A percentile compares a stretch with the other conserved stretches of the same genome.
phyloP scores from a whole-genome alignment of 2,888 invertebrate genomes.

The Ochropacha duplaris region DNA sequence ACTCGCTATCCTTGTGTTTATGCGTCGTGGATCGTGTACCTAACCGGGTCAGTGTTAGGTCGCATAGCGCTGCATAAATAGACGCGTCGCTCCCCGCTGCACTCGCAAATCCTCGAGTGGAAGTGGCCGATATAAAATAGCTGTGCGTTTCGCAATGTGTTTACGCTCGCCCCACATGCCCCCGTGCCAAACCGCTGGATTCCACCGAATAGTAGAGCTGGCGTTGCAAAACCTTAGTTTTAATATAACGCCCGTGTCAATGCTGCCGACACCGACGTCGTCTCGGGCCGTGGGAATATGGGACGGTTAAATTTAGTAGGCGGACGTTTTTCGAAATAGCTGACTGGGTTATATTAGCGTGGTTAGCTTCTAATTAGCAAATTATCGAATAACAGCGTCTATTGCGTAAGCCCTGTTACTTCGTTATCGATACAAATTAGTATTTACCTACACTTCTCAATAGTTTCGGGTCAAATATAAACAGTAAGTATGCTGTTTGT shows the following conservation, averaged over 20 bases:
- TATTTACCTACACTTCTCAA: background rate
- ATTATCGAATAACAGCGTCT: constrained; percentile 3
- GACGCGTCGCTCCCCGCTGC: constrained; percentile 48
- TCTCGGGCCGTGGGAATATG: constrained; percentile 64
- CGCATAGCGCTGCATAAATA: constrained; percentile 78
- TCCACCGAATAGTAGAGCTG: constrained; percentile 46
- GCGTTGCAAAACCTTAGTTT: constrained; percentile 58
- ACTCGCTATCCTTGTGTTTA: constrained; percentile 70
- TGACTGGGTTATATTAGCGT: constrained; percentile 13
- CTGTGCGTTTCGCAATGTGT: constrained; percentile 64
- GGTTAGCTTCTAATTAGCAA: constrained; percentile 15
- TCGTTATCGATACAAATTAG: background rate
- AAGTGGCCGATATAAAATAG: constrained; percentile 50
- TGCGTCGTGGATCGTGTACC: constrained; percentile 59
- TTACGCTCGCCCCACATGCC: constrained; percentile 54
- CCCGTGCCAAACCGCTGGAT: constrained; percentile 65
- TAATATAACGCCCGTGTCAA: constrained; percentile 47
- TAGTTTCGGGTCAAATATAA: background rate
- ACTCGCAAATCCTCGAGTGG: constrained; percentile 29
- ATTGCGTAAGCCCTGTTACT: background rate
- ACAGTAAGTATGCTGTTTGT: background rate
- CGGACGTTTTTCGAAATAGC: constrained; percentile 46
- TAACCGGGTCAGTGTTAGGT: constrained; percentile 82
- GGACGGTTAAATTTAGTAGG: constrained; percentile 60
- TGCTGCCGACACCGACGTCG: constrained; percentile 32